Conservation (phyloP, 2,888 invertebrate genomes). For the Cheilosia vernalis region DNA sequence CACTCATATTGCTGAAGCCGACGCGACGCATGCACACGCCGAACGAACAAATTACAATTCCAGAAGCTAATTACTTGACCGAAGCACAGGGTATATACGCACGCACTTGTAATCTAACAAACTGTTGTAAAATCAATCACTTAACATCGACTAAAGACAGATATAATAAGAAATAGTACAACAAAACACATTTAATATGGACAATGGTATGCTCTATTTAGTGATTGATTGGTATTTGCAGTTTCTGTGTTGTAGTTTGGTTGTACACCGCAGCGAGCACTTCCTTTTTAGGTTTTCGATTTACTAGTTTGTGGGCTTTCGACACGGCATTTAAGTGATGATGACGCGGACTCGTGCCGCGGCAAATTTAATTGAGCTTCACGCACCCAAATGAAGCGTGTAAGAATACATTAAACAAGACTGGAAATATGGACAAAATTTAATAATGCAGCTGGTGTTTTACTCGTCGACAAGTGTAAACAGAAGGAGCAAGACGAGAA, state of each 20-base stretch:
- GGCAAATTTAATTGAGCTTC: conserved; percentile 67
- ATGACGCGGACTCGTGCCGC: conserved; percentile 58
- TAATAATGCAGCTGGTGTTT: too few relatives aligned
- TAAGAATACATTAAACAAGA: conserved; percentile 58
- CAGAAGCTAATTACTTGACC: conserved; percentile 66
- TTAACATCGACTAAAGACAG: conserved; percentile 53
- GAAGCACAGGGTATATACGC: conserved; percentile 6
- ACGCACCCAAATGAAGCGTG: conserved; percentile 45
- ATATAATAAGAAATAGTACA: conserved; percentile 14
- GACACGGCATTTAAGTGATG: conserved; percentile 41
- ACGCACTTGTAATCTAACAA: conserved; percentile 50
- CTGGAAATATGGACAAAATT: conserved; percentile 34
- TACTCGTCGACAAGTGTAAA: too few relatives aligned
- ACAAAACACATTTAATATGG: conserved; percentile 49
- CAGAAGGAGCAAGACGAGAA: too few relatives aligned
- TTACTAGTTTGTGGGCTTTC: conserved; percentile 38
- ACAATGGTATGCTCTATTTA: conserved; percentile 71
- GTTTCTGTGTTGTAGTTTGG: conserved; percentile 39
- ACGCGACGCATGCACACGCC: neutral
- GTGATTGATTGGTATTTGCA: conserved; percentile 67
- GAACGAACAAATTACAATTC: conserved; percentile 69
- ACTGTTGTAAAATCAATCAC: conserved; percentile 72
- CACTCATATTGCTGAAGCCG: conserved; percentile 27
- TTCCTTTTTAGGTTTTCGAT: conserved; percentile 60
- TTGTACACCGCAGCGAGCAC: conserved; percentile 43